Base-by-base conservation (phyloP, 1,140 invertebrate genomes). In the Streblospio benedicti region DNA sequence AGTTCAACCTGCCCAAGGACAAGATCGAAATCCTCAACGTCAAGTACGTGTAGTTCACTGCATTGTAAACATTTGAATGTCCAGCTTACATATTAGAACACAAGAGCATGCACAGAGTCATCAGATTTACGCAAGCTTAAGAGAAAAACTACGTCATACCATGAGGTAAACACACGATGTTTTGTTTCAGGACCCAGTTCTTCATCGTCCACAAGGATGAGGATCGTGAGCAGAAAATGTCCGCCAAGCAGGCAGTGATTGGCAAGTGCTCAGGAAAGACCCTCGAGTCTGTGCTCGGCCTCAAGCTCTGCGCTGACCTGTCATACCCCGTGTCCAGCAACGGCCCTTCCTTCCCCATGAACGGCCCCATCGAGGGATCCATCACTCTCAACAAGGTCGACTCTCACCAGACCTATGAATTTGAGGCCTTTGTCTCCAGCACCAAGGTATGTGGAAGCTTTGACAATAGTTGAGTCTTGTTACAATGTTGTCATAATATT, bases 311-410 rank as follows among this genome's bases (percentile, higher is more conserved):
- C 71, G 82, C 84, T 1, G 83, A 89, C 56, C 86, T 89, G 69
- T 77, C 84, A 69, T 85, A 87, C 66, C 85, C 86, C 0, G 87
- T 88, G 68, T 80, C 85, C 51, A 85, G 85, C 2, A 45, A 66
- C 18, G 68, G 85, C 2, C 85, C 89, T 4, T 85, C 86, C 63
- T 88, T 91, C 66, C 67, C 91, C 16, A 76, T 94, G 49, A 89
- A 85, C 58, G 91, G 91, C 0, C 91, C 91, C 0, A 81, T 87
- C 0, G 82, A 85, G 43, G 85, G 92, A 59, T 85, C 85, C 31
- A 61, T 93, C 0, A 85, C 83, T 4, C 71, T 94, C 4, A 82
- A 87, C 61, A 96, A 95, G 73, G 85, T 86, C 0, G 91, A 95
- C 76, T 69, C 70, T 2, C 77, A 81, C 56, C 73, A 68, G 16